These are phyloP conservation scores for Acleris holmiana DNA, from an alignment of 2,888 invertebrate species.

Conservation along the genomic window DNA sequence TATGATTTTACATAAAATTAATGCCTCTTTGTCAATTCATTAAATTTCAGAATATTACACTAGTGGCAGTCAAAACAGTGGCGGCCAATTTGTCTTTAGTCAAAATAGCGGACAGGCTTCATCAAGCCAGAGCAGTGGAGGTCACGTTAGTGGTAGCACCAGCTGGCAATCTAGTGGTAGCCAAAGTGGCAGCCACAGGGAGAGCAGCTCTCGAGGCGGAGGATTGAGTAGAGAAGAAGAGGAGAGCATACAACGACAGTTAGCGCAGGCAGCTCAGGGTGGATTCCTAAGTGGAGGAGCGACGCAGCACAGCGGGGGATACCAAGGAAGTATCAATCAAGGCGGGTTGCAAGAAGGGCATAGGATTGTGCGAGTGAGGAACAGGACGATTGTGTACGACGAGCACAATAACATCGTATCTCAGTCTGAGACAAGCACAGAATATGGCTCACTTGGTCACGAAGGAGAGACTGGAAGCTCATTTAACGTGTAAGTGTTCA, in stretches of 20 bases:
- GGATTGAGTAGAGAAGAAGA: constrained; percentile 62
- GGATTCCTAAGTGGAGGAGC: constrained; percentile 38
- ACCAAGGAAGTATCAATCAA: constrained; percentile 42
- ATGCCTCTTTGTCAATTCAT: no score
- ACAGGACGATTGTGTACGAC: constrained; percentile 67
- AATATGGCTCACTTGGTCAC: constrained; percentile 72
- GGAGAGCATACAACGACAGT: constrained; percentile 60
- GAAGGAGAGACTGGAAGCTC: constrained; percentile 78
- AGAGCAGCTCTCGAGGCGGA: constrained; percentile 55
- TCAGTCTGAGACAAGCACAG: constrained; percentile 80
- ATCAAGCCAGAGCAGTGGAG: constrained; percentile 28
- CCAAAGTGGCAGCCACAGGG: constrained; percentile 55
- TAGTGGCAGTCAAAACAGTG: constrained; percentile 29
- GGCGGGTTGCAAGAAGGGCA: constrained; percentile 54
- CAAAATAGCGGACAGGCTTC: constrained; percentile 39
- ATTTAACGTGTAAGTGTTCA: constrained; percentile 68
- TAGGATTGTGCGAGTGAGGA: constrained; percentile 59
- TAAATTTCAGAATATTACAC: constrained; percentile 46
- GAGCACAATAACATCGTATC: constrained; percentile 75
- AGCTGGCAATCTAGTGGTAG: constrained; percentile 44
- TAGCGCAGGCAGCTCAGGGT: constrained; percentile 52
- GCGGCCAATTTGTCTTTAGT: constrained; percentile 43
- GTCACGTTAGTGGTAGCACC: constrained; percentile 39
- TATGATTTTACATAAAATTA: no score
- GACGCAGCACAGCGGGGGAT: constrained; percentile 22